Conservation (phyloP, 1,140 invertebrate genomes). For the Dysdera silvatica region DNA sequence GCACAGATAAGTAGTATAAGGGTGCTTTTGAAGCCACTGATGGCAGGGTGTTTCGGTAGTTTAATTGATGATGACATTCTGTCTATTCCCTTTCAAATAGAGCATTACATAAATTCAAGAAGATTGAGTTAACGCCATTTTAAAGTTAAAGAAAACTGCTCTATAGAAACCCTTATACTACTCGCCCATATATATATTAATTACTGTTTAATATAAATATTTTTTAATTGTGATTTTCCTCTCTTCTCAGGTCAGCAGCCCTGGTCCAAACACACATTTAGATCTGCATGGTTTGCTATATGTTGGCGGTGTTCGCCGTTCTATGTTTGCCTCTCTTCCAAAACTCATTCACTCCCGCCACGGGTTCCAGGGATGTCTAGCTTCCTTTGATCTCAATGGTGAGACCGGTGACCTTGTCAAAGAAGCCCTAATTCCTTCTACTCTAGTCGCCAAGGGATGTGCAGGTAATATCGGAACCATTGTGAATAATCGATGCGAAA, state of each 20-base stretch:
- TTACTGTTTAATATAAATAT: background rate
- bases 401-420: constrained; percentile 71
- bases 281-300: constrained; percentile 82
- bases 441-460: constrained; percentile 70
- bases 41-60: no score
- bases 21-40: no score
- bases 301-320: constrained; percentile 76
- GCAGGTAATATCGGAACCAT: constrained; percentile 34
- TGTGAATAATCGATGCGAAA: background rate
- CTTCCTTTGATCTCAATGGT: constrained; percentile 83
- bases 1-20: no score
- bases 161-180: no score
- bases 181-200: background rate
- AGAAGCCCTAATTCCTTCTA: constrained; percentile 79
- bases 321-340: constrained; percentile 68
- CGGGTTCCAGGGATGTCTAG: constrained; percentile 90
- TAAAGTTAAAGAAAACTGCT: no score
- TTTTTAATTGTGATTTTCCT: background rate
- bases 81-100: no score
- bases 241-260: constrained; percentile 43
- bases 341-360: constrained; percentile 68
- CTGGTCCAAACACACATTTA: constrained; percentile 68
- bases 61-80: no score
- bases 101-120: no score
- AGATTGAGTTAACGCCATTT: no score